Percentiles rank a stretch among this genome's conserved stretches.
Evolutionary conservation across 2,113 vertebrate species (phyloP).

Genomic region (Mustelus asterias): DNA sequence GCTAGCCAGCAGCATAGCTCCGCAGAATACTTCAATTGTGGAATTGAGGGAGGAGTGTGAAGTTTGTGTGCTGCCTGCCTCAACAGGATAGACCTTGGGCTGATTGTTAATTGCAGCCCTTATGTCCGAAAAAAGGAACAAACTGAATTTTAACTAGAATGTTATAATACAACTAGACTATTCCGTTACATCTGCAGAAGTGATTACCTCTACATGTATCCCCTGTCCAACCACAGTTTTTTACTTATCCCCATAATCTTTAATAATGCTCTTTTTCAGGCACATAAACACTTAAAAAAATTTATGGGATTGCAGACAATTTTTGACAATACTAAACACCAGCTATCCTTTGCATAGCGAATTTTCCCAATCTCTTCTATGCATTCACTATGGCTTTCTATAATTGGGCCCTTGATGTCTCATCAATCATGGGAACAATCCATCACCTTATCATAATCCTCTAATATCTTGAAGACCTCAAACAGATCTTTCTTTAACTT

Average conservation of each 20-base stretch:
- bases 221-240: neutral
- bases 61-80: too few relatives aligned
- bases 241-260: neutral
- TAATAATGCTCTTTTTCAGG: neutral
- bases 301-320: neutral
- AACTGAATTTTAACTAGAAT: neutral
- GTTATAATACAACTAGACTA: neutral
- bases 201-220: neutral
- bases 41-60: too few relatives aligned
- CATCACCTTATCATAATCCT: neutral
- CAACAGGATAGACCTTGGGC: too few relatives aligned
- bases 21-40: too few relatives aligned
- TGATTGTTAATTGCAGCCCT: too few relatives aligned
- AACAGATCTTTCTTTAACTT: neutral
- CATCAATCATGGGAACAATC: neutral
- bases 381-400: neutral
- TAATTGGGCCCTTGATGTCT: neutral
- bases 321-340: neutral
- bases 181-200: neutral
- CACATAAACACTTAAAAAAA: neutral
- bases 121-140: too few relatives aligned
- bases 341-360: neutral
- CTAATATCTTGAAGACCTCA: neutral
- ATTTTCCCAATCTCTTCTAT: neutral
- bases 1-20: too few relatives aligned